Conservation (phyloP, 2,797 vertebrate genomes). For the Rhinoraja longicauda region DNA sequence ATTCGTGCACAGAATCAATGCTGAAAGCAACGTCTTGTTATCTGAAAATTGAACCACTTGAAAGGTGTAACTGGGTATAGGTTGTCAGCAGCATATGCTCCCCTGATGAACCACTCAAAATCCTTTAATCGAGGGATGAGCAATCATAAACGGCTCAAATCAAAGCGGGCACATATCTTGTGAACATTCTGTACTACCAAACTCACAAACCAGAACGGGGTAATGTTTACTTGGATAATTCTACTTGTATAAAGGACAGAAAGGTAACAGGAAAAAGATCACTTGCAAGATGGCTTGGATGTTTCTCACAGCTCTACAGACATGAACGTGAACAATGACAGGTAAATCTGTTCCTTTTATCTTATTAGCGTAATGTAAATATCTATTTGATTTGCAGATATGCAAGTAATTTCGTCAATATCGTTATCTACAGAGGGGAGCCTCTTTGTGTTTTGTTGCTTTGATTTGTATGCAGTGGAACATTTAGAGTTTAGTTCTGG, state of each 20-base stretch:
- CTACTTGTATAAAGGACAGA: background rate
- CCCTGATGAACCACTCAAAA: background rate
- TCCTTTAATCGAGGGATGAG: background rate
- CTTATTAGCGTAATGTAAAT: background rate
- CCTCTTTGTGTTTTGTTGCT: background rate
- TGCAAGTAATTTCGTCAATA: background rate
- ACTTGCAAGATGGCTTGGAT: background rate
- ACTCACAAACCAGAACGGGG: background rate
- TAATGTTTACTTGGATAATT: background rate
- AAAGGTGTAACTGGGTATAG: constrained; percentile 21
- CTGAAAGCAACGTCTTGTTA: constrained; percentile 3
- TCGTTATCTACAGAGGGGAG: background rate
- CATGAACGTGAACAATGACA: background rate
- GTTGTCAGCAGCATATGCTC: constrained; percentile 41
- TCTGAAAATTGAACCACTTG: constrained; percentile 20
- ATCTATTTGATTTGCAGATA: background rate
- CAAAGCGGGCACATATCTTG: background rate
- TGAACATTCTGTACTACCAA: background rate
- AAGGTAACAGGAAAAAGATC: background rate
- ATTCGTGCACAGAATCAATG: background rate
- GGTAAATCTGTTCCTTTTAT: background rate
- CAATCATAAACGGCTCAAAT: background rate
- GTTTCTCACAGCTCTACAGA: background rate
- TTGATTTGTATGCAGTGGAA: background rate
- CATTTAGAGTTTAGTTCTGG: background rate